Evolutionary conservation across 2,888 invertebrate species (phyloP), one percentile per base, ranked within the genome.

Genomic region (Apomyelois bistriatella): DNA sequence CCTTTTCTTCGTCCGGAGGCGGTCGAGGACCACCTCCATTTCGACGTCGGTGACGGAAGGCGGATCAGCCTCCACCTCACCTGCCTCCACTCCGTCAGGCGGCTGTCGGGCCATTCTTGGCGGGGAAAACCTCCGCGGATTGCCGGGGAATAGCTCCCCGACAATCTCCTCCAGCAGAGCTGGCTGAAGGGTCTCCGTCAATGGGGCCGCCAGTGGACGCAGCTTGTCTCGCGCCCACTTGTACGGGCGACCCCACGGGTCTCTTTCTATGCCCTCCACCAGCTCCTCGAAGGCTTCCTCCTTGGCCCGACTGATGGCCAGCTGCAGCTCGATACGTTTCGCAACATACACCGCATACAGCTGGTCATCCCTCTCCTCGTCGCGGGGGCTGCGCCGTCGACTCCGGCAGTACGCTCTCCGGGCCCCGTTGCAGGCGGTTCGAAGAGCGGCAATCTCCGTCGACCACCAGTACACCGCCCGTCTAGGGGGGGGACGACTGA

Each of bases 381-480:
- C 40, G 7, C 16, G 28, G 3, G 15, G 37, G 0, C 15, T 32
- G 16, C 9, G 6, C 4, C 30, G 6, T 15, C 58, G 52, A 15
- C 16, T 48, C 6, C 54, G 40, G 8, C 49, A 42, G 47, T 56
- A 61, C 17, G 42, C 55, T 46, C 58, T 56, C n/a, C 61, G 36
- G 10, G 57, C 53, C 1, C 43, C 37, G 22, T 53, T 49, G 38
- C 58, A 57, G 0, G 36, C 50, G 0, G 1, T 8, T 1, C 61
- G 57, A 3, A 59, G 50, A 9, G n/a, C 17, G 5, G 53, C 41
- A 1, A 58, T 15, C 35, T 57, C 58, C 13, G 43, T 38, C 0
- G 55, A 56, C 61, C 61, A 61, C 61, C 61, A 61, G 37, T 59
- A 56, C 28, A 59, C 61, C 22, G 22, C 37, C 13, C 48, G 8